Base-by-base conservation (phyloP, 2,113 vertebrate species). In the Aegypius monachus region DNA sequence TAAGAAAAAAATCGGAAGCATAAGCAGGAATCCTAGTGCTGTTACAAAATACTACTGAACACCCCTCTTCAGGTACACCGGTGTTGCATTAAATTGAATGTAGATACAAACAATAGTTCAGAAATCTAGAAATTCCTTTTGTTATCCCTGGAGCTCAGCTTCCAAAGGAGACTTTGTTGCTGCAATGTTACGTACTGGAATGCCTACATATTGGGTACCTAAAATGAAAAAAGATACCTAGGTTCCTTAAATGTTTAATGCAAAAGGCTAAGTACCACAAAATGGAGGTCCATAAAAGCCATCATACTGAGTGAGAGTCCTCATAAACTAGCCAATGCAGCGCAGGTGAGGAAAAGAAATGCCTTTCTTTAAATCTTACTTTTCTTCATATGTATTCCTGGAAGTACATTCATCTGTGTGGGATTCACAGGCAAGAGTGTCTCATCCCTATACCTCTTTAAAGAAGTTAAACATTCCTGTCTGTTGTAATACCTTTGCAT, bases 51-150 rank as follows among this genome's bases (percentile, higher is more conserved):
- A 32, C 7, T 71, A 5, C 17, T 67, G 72, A 68, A 48, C 13
- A 22, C 3, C 4, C 13, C 22, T 59, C 12, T 88, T 74, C 26
- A 22, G 1, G 0, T 79, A 20, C 3, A 16, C 5, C 12, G 13
- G 21, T 59, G 18, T 20, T 66, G 19, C 21, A 50, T 55, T 73
- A 50, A 45, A 53, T 19, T 27, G 43, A 55, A 47, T 19, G 9
- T 6, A 56, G 45, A 19, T 59, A 25, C 9, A 55, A 84, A 21
- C 7, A 3, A 3, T 25, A 65, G 8, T 50, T 78, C 0, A 2
- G n/a, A 73, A 81, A 65, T 59, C 17, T 34, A 45, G 14, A 27
- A 17, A 27, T 74, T 50, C 18, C 7, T 82, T 74, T 74, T 86
- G 26, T 62, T 31, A 16, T 50, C 15, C 20, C 11, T 58, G 66